These are phyloP conservation scores for Drosophila repleta DNA, from an alignment of 1,140 invertebrate genomes.

Conservation along the genomic window DNA sequence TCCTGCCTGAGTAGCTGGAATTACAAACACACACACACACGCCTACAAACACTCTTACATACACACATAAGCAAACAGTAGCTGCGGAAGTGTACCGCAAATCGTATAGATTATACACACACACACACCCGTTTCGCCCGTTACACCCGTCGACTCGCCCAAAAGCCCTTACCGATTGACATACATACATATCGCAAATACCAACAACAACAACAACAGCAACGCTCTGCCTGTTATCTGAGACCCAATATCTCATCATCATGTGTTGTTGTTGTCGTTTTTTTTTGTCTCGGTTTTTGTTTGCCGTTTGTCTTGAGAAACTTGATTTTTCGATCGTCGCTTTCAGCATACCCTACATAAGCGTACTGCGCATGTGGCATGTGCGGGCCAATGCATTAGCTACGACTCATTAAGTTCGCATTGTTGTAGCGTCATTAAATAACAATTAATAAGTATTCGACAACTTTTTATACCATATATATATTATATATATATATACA, in stretches of 20 bases:
- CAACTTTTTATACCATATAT: too few species aligned
- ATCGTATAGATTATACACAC: slow-evolving; percentile 7
- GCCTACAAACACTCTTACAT: neutral
- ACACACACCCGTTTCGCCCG: slow-evolving; percentile 2
- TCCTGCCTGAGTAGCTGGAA: slow-evolving; percentile 4
- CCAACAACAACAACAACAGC: slow-evolving; percentile 7
- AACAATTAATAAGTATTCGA: neutral
- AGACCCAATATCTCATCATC: slow-evolving; percentile 40
- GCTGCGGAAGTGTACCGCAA: slow-evolving; percentile 15
- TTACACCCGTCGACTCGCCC: neutral
- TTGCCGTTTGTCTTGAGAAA: slow-evolving; percentile 46
- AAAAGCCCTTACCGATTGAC: neutral
- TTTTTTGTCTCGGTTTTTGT: slow-evolving; percentile 31
- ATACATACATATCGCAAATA: slow-evolving; percentile 16
- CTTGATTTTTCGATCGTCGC: slow-evolving; percentile 46
- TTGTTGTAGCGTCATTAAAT: neutral
- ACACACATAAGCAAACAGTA: neutral
- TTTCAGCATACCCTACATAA: slow-evolving; percentile 17
- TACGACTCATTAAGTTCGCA: neutral
- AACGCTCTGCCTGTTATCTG: slow-evolving; percentile 9
- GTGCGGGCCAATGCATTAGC: neutral
- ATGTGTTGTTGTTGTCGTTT: slow-evolving; percentile 18
- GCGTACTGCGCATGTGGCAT: neutral
- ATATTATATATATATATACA: neutral
- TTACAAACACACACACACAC: slow-evolving; percentile 9